Conservation (phyloP, 2,888 invertebrate species). For the Caenorhabditis zanzibari region DNA sequence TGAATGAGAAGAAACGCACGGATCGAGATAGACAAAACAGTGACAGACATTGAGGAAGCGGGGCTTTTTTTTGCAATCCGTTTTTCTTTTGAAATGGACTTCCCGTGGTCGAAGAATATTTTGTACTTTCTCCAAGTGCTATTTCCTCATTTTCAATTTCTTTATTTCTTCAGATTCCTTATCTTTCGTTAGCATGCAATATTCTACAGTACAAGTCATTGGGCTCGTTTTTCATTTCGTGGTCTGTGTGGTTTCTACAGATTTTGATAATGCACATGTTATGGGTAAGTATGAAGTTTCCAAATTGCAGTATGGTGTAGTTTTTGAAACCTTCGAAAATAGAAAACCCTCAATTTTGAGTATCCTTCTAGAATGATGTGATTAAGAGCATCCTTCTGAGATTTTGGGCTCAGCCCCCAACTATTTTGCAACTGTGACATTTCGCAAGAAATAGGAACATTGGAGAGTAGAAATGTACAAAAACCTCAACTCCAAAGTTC, state of each 20-base stretch:
- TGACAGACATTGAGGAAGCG: slow-evolving; percentile 29
- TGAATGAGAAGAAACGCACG: slow-evolving; percentile 1
- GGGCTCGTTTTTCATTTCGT: slow-evolving; percentile 28
- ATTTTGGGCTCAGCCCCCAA: no score
- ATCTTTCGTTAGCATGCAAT: slow-evolving; percentile 19
- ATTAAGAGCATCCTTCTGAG: no score
- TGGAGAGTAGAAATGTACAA: no score
- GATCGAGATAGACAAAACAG: slow-evolving; percentile 39
- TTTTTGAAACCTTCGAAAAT: not conserved
- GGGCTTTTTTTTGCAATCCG: slow-evolving; percentile 27
- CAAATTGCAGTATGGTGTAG: not conserved
- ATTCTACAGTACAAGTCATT: slow-evolving; percentile 27
- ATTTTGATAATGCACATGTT: slow-evolving; percentile 47
- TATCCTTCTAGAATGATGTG: no score
- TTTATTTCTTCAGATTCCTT: not conserved
- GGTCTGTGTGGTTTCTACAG: slow-evolving; percentile 11
- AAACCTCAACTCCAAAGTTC: no score
- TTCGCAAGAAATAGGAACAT: no score
- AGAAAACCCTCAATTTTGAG: no score
- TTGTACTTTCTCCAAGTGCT: slow-evolving; percentile 16
- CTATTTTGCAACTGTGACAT: no score
- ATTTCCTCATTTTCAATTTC: slow-evolving; percentile 1
- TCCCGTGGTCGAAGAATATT: slow-evolving; percentile 7
- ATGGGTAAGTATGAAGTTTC: slow-evolving; percentile 48
- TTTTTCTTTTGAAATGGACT: slow-evolving; percentile 36